These are phyloP conservation scores for Brachionus plicatilis DNA, from an alignment of 1,140 invertebrate species.

Conservation along the genomic window DNA sequence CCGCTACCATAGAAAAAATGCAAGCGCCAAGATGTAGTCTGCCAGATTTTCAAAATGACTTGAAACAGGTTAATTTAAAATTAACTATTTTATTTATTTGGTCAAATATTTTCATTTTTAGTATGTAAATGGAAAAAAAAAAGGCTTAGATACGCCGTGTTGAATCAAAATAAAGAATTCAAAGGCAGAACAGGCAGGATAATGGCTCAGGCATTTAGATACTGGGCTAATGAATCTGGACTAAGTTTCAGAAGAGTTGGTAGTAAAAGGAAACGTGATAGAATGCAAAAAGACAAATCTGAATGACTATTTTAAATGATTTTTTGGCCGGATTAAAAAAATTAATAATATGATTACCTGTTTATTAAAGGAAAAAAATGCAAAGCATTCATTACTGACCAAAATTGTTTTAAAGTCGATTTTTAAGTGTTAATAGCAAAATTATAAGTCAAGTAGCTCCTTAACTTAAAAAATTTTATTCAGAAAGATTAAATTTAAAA, in stretches of 20 bases:
- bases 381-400: no score
- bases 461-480: no score
- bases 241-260: background rate
- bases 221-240: background rate
- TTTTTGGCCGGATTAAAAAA: no score
- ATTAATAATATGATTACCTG: no score
- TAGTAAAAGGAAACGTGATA: background rate
- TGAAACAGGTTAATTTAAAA: background rate
- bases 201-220: background rate
- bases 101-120: background rate
- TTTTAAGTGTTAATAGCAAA: no score
- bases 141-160: background rate
- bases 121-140: background rate
- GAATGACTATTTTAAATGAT: no score
- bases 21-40: background rate
- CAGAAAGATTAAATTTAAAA: no score
- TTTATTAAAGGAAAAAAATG: no score
- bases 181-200: background rate
- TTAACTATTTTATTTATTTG: background rate
- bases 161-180: background rate
- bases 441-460: no score
- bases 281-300: no score
- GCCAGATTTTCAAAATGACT: background rate
- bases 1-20: background rate
- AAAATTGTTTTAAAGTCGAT: no score